Evolutionary conservation across 2,888 invertebrate genomes (phyloP).

Genomic region (Hypercompe scribonia): DNA sequence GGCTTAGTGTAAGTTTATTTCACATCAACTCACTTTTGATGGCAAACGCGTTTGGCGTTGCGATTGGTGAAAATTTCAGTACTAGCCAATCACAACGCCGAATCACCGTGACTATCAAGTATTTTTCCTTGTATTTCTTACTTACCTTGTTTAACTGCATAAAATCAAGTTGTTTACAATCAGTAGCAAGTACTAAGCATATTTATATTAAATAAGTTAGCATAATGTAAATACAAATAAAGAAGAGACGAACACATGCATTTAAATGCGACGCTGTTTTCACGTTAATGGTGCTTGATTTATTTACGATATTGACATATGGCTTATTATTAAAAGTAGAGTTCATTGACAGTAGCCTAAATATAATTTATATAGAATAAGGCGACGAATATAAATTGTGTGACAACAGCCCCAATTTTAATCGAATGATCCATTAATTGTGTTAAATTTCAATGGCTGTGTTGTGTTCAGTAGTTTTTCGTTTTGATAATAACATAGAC

Average conservation of each 20-base stretch:
- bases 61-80: no score
- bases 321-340: conserved; percentile 1
- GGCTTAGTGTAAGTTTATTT: not conserved
- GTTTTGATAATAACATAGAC: not conserved
- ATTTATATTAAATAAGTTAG: not conserved
- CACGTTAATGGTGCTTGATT: conserved; percentile 14
- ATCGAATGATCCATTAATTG: not conserved
- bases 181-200: not conserved
- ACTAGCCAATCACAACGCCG: no score
- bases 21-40: not conserved
- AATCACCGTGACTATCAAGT: not conserved
- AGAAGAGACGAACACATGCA: not conserved
- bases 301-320: not conserved
- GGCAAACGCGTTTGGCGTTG: not conserved
- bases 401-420: not conserved
- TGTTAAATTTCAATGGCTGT: not conserved
- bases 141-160: not conserved
- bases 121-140: not conserved
- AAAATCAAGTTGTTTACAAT: not conserved
- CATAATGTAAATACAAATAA: not conserved
- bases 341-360: not conserved
- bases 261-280: not conserved
- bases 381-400: not conserved
- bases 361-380: not conserved
- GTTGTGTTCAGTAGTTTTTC: not conserved